Evolutionary conservation across 2,113 vertebrate species (phyloP).

Genomic region (Cichladusa arquata): DNA sequence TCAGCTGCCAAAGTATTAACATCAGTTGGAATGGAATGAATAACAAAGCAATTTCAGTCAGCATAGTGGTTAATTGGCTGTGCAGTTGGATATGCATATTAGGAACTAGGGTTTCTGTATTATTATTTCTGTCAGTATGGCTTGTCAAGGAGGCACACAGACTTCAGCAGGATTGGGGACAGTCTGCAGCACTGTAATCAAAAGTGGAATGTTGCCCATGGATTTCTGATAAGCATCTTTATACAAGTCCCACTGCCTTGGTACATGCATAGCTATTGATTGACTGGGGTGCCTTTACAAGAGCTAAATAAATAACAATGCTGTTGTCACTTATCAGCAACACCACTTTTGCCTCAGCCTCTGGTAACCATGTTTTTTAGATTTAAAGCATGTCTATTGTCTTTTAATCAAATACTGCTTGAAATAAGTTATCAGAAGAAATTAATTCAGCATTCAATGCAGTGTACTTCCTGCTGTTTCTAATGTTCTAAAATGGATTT

Average conservation of each 20-base stretch:
- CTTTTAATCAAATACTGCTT: slow-evolving; percentile 56
- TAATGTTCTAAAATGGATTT: slow-evolving; percentile 45
- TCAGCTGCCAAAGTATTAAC: slow-evolving; percentile 69
- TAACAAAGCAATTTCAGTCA: slow-evolving; percentile 73
- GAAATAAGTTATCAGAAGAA: slow-evolving; percentile 45
- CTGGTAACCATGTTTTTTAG: slow-evolving; percentile 15
- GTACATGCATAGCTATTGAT: slow-evolving; percentile 77
- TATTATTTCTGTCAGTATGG: slow-evolving; percentile 75
- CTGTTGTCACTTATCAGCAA: slow-evolving; percentile 61
- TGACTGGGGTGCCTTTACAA: slow-evolving; percentile 63
- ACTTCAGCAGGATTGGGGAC: slow-evolving; percentile 62
- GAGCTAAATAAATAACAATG: slow-evolving; percentile 63
- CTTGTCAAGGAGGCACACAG: slow-evolving; percentile 69
- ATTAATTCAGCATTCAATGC: slow-evolving; percentile 40
- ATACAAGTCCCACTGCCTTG: slow-evolving; percentile 73
- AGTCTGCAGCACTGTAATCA: slow-evolving; percentile 62
- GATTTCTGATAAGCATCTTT: slow-evolving; percentile 82
- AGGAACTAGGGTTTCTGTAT: slow-evolving; percentile 72
- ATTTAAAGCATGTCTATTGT: slow-evolving; percentile 48
- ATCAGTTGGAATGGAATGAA: slow-evolving; percentile 71
- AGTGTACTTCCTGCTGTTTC: slow-evolving; percentile 21
- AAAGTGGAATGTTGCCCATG: slow-evolving; percentile 71
- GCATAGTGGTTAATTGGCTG: slow-evolving; percentile 76
- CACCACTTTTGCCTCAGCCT: not conserved
- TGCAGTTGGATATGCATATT: slow-evolving; percentile 74